These are phyloP conservation scores for Drosophila ficusphila DNA, from an alignment of 1,140 invertebrate species.

Conservation along the genomic window DNA sequence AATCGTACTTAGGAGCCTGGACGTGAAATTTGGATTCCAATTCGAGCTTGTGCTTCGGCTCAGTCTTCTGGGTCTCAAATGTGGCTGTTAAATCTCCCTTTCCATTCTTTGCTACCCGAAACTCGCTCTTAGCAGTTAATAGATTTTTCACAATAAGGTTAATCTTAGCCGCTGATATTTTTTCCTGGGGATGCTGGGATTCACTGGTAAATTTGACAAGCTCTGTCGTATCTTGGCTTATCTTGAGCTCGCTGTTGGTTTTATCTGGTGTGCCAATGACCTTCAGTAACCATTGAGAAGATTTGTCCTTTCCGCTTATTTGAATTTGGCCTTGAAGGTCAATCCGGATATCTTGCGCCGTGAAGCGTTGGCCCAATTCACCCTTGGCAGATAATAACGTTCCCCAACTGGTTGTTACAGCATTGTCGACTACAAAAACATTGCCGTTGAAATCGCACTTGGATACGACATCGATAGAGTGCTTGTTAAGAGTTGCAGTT, in stretches of 20 bases:
- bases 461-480: conserved; percentile 58
- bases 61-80: conserved; percentile 85
- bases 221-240: conserved; percentile 52
- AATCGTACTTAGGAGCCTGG: conserved; percentile 86
- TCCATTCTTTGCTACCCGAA: conserved; percentile 85
- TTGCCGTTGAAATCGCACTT: conserved; percentile 61
- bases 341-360: conserved; percentile 60
- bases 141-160: conserved; percentile 86
- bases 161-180: conserved; percentile 84
- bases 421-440: conserved; percentile 59
- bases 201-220: conserved; percentile 58
- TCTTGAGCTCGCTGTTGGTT: conserved; percentile 55
- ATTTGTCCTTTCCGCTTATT: conserved; percentile 60
- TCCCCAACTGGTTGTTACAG: conserved; percentile 68
- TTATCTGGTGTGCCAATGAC: conserved; percentile 69
- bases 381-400: conserved; percentile 61
- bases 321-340: conserved; percentile 63
- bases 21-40: conserved; percentile 86
- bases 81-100: conserved; percentile 86
- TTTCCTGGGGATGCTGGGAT: conserved; percentile 68
- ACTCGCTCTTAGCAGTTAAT: conserved; percentile 85
- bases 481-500: conserved; percentile 64
- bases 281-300: conserved; percentile 63
- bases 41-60: conserved; percentile 87
- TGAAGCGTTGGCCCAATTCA: conserved; percentile 64